Base-by-base conservation (phyloP, 2,888 invertebrate species). In the Fragum whitleyi region DNA sequence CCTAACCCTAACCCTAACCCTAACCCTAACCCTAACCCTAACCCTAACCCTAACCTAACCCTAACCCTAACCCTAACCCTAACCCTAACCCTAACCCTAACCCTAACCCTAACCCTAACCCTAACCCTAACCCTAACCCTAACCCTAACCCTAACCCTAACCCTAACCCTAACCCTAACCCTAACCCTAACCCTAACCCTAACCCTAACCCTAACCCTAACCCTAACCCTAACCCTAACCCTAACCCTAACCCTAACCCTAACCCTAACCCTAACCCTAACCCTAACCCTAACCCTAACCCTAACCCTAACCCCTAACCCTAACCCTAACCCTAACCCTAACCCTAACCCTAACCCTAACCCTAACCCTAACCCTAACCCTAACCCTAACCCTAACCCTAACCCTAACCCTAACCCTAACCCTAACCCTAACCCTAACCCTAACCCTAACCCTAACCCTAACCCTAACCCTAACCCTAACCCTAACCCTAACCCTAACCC, bases 281-380 rank as follows among this genome's bases (percentile, higher is more conserved):
- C 82, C 85, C 79, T 76, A 79, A 81, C 76, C 81, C 81, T 77
- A 82, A 85, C 79, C 82, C 81, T 86, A 86, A 87, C 87, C 86
- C 84, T 82, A 85, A 82, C 87, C 87, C 85, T n/a, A n/a, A n/a
- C n/a, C n/a, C n/a, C n/a, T n/a, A n/a, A n/a, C n/a, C n/a, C n/a
- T n/a, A n/a, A n/a, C n/a, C n/a, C n/a, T n/a, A n/a, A n/a, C n/a
- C n/a, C n/a, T n/a, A n/a, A n/a, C n/a, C n/a, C n/a, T n/a, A 85
- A 87, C 83, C 85, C 87, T 80, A 84, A 86, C 83, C 88, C 84
- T 74, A 82, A 87, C 83, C 88, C 87, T 81, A 81, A 83, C 78
- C 83, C 88, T 79, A 79, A 83, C 84, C 86, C 86, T 72, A 71
- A 81, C 74, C 85, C 81, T 74, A 81, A 86, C 79, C 79, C 77